Conservation (phyloP, 2,888 invertebrate species). For the Xylota segnis region DNA sequence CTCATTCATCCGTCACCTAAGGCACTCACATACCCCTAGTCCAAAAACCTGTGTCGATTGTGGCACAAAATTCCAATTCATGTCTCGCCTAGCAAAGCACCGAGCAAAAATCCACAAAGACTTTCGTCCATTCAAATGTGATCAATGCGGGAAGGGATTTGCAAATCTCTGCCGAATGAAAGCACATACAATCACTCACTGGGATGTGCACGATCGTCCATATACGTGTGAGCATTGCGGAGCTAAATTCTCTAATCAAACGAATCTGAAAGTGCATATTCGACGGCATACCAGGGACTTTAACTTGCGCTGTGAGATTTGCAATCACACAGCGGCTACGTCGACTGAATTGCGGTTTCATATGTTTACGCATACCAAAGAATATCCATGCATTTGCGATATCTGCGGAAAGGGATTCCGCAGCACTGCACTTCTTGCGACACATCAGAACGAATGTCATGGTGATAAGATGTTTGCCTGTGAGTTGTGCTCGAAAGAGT, state of each 20-base stretch:
- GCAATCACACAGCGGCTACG: constrained; percentile 13
- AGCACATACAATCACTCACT: constrained; percentile 12
- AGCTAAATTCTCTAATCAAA: constrained; percentile 16
- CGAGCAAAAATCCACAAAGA: constrained; percentile 17
- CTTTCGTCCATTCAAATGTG: constrained; percentile 26
- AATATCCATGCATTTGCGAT: constrained; percentile 29
- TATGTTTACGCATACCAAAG: constrained; percentile 22
- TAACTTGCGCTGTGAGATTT: neutral
- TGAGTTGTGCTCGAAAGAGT: neutral
- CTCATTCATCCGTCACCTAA: constrained; percentile 9
- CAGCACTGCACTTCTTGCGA: neutral
- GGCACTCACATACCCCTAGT: neutral
- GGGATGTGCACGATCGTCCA: constrained; percentile 29
- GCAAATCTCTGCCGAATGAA: constrained; percentile 7
- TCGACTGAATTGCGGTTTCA: constrained; percentile 25
- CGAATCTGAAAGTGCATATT: constrained; percentile 28
- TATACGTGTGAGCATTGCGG: constrained; percentile 14
- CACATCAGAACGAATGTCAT: constrained; percentile 15
- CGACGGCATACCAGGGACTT: constrained; percentile 30
- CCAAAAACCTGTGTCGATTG: constrained; percentile 16
- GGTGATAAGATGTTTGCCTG: neutral
- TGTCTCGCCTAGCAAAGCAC: constrained; percentile 9
- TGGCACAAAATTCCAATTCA: constrained; percentile 13
- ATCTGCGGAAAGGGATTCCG: constrained; percentile 14
- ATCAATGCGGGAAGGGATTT: constrained; percentile 32